These are phyloP conservation scores for Apotomis capreana DNA, from an alignment of 2,888 invertebrate genomes.

Conservation along the genomic window DNA sequence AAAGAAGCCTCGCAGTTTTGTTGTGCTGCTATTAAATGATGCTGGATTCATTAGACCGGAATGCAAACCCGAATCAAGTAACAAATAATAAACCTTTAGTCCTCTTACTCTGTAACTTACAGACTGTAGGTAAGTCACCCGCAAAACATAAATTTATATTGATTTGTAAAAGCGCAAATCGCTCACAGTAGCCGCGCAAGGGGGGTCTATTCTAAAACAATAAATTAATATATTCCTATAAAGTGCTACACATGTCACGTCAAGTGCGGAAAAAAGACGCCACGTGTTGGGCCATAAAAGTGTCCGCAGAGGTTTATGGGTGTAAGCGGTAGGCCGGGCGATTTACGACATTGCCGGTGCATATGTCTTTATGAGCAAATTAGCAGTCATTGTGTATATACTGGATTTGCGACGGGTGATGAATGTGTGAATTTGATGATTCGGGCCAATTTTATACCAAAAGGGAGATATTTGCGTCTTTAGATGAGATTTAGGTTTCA, in stretches of 20 bases:
- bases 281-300: constrained; percentile 83
- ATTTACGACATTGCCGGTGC: constrained; percentile 78
- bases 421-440: constrained; percentile 73
- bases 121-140: no score
- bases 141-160: no score
- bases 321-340: constrained; percentile 80
- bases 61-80: no score
- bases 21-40: no score
- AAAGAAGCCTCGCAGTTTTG: no score
- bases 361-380: constrained; percentile 82
- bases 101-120: no score
- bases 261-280: constrained; percentile 79
- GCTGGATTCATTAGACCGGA: no score
- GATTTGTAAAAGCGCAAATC: neutral
- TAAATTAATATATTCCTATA: constrained; percentile 73
- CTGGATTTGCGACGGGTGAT: constrained; percentile 72
- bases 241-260: constrained; percentile 76
- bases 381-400: constrained; percentile 82
- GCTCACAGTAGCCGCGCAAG: constrained; percentile 40
- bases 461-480: neutral
- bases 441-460: constrained; percentile 49
- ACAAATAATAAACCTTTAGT: no score
- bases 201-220: constrained; percentile 74
- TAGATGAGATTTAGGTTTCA: neutral
- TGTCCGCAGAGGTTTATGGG: constrained; percentile 81